Conservation (phyloP, 2,113 vertebrate genomes). For the Orycteropus afer region DNA sequence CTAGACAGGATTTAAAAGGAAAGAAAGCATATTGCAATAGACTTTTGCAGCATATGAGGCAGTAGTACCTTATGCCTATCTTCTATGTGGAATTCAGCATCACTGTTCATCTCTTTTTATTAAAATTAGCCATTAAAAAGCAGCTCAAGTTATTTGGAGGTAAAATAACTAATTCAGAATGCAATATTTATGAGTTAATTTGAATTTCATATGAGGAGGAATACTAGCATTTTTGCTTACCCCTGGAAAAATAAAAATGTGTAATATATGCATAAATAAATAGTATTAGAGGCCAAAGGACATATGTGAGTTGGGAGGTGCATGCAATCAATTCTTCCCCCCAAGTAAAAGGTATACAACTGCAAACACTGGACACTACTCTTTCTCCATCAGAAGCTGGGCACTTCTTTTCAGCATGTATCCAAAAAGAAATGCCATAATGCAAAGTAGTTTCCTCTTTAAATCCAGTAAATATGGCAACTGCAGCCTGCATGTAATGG, state of each 20-base stretch:
- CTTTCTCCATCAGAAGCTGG: not conserved
- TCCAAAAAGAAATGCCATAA: slow-evolving; percentile 17
- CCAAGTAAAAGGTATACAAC: slow-evolving; percentile 25
- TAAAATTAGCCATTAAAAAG: slow-evolving; percentile 61
- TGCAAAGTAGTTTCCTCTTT: slow-evolving; percentile 30
- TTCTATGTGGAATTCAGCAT: slow-evolving; percentile 49
- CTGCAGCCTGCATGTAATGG: not conserved
- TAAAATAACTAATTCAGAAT: slow-evolving; percentile 69
- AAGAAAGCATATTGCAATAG: slow-evolving; percentile 50
- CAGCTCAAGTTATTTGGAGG: slow-evolving; percentile 64
- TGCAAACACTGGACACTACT: not conserved
- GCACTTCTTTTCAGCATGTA: slow-evolving; percentile 8
- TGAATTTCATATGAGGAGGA: slow-evolving; percentile 74
- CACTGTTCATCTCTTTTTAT: slow-evolving; percentile 46
- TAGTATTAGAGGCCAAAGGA: slow-evolving; percentile 60
- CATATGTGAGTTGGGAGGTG: not conserved
- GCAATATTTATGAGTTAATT: slow-evolving; percentile 72
- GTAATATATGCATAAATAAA: slow-evolving; percentile 60
- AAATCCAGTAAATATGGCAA: not conserved
- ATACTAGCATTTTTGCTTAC: slow-evolving; percentile 69
- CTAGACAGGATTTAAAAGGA: slow-evolving; percentile 46
- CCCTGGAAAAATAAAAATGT: slow-evolving; percentile 64
- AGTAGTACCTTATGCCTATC: slow-evolving; percentile 50
- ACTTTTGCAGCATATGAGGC: slow-evolving; percentile 55
- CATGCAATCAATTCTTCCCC: slow-evolving; percentile 15